These are phyloP conservation scores for Myripristis jacobus DNA, from an alignment of 2,797 vertebrate species.

Conservation along the genomic window DNA sequence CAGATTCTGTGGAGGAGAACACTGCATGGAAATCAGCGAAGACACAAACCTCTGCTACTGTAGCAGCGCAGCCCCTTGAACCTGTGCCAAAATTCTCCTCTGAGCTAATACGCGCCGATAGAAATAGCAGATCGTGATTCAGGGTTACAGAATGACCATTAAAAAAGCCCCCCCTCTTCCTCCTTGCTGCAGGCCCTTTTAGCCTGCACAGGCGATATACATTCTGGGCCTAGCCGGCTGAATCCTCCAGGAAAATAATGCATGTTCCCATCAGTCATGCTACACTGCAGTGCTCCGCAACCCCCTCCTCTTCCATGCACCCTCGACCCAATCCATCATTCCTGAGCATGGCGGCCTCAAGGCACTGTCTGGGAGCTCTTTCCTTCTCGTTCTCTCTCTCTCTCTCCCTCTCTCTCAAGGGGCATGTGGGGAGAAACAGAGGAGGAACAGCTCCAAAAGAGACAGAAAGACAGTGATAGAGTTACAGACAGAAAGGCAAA, in stretches of 20 bases:
- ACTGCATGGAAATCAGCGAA: conserved; percentile 31
- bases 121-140: conserved; percentile 46
- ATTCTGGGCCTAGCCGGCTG: conserved; percentile 52
- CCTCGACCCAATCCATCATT: conserved; percentile 80
- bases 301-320: conserved; percentile 66
- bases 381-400: conserved; percentile 14
- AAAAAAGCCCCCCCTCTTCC: conserved; percentile 37
- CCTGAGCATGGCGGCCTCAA: conserved; percentile 72
- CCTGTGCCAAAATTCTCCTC: conserved; percentile 48
- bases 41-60: too few species aligned
- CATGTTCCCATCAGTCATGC: conserved; percentile 84
- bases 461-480: conserved; percentile 29
- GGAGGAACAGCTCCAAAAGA: conserved; percentile 41
- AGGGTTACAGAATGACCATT: conserved; percentile 49
- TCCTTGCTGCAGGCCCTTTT: conserved; percentile 43
- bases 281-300: conserved; percentile 78
- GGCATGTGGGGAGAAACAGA: conserved; percentile 35
- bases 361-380: conserved; percentile 65
- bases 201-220: conserved; percentile 30
- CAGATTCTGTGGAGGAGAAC: conserved; percentile 35
- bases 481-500: neutral
- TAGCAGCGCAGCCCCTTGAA: too few species aligned
- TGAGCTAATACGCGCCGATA: conserved; percentile 34
- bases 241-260: conserved; percentile 78
- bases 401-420: conserved; percentile 35